Base-by-base conservation (phyloP, 2,888 invertebrate species). In the Ichneumoninae sp. region DNA sequence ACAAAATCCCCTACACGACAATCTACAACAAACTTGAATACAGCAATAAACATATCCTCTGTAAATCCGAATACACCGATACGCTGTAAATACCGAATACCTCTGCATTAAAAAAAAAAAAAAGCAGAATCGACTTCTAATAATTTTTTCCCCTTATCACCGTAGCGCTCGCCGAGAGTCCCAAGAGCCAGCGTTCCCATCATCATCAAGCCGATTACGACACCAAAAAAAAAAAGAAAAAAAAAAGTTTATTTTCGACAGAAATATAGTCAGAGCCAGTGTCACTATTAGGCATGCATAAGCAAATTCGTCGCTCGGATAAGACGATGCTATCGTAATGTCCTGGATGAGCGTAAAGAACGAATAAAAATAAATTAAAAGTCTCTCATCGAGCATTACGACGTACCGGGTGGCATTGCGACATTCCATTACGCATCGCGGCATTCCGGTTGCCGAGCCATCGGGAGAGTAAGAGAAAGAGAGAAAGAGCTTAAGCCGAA, bases 401-500 rank as follows among this genome's bases (percentile, higher is more conserved):
- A 19, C 22, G 40, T 40, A 40, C 40, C 40, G 40, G 40, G 40
- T 40, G 40, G 40, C 40, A 40, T 40, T 40, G 40, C 40, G 40
- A 40, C 40, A 40, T 40, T 40, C 40, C 40, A 40, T 40, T 40
- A 40, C 40, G 40, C 40, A 40, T 40, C 40, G 40, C 40, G 10
- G 10, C 54, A 54, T 54, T 40, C 19, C 54, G 8, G 54, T 54
- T 19, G 54, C 54, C 54, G 1, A 22, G 54, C 40, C 22, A 54
- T 54, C 54, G 54, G 22, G 40, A 40, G 3, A 10, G 40, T 40
- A 3, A 40, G 40, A 40, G 40, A 40, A 10, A 40, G 8, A 40
- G 40, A 40, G 8, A 40, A 8, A 40, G 40, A 83, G 69, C 88
- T 90, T 90, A 89, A 90, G 88, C 89, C 88, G 73, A 57, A 65